Conservation (phyloP, 2,797 vertebrate genomes). For the Acrossocheilus fasciatus region DNA sequence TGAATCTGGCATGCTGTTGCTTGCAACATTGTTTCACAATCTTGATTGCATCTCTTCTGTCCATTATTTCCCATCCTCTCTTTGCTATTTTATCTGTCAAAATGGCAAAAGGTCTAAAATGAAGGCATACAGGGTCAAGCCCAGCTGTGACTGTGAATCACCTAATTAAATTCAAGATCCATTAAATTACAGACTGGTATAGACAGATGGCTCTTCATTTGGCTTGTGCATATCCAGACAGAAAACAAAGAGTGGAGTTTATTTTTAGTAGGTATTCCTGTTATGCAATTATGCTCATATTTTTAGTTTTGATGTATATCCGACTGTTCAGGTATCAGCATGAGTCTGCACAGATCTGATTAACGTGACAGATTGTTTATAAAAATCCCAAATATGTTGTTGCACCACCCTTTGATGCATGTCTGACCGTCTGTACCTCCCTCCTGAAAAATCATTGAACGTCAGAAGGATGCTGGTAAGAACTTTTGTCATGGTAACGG, state of each 20-base stretch:
- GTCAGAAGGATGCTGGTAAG: constrained; percentile 31
- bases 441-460: neutral
- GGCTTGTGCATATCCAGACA: neutral
- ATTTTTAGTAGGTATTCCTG: constrained; percentile 16
- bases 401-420: constrained; percentile 20
- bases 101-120: constrained; percentile 1
- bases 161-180: neutral
- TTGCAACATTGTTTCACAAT: neutral
- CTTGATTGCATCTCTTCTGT: neutral
- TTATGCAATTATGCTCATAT: constrained; percentile 20
- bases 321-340: neutral
- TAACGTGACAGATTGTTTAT: constrained; percentile 21
- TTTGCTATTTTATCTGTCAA: neutral
- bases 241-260: neutral
- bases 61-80: neutral
- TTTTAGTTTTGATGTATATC: constrained; percentile 28
- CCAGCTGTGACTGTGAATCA: neutral
- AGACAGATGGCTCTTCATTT: constrained; percentile 4
- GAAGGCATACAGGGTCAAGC: neutral
- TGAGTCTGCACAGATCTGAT: constrained; percentile 32
- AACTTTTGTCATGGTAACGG: constrained; percentile 21
- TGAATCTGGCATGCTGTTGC: neutral
- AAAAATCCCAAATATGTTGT: constrained; percentile 34
- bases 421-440: neutral
- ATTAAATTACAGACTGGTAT: neutral